A percentile compares a stretch with the other conserved stretches of the same genome.
Conservation (phyloP, 1,140 invertebrate species). For the Acromyrmex echinatior region DNA sequence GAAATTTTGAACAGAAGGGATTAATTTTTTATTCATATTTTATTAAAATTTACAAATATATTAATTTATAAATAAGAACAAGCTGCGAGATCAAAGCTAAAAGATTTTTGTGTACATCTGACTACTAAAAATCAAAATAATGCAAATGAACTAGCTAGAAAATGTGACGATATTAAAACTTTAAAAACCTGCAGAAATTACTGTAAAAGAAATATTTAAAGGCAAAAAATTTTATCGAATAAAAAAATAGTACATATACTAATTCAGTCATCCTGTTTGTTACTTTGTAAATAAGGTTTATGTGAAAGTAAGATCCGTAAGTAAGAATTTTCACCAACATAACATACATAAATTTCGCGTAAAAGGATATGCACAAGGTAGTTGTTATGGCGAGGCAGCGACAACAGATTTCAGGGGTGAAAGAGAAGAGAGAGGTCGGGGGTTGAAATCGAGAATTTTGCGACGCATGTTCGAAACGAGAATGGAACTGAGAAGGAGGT, state of each 20-base stretch:
- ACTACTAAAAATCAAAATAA: background rate
- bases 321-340: constrained; percentile 33
- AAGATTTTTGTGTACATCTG: background rate
- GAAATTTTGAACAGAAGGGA: background rate
- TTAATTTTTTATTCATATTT: background rate
- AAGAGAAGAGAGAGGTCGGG: background rate
- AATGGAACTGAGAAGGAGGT: background rate
- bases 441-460: constrained; percentile 35
- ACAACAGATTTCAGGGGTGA: background rate
- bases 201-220: background rate
- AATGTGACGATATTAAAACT: background rate
- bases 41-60: constrained; percentile 5
- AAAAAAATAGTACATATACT: background rate
- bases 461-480: constrained; percentile 32
- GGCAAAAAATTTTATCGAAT: background rate
- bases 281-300: background rate
- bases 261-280: background rate
- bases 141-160: background rate
- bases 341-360: background rate
- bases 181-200: background rate
- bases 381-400: constrained; percentile 2
- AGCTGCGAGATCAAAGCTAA: background rate
- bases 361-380: background rate
- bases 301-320: background rate
- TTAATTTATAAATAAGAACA: background rate